Base-by-base conservation (phyloP, 1,140 invertebrate genomes). In the Orius laevigatus region DNA sequence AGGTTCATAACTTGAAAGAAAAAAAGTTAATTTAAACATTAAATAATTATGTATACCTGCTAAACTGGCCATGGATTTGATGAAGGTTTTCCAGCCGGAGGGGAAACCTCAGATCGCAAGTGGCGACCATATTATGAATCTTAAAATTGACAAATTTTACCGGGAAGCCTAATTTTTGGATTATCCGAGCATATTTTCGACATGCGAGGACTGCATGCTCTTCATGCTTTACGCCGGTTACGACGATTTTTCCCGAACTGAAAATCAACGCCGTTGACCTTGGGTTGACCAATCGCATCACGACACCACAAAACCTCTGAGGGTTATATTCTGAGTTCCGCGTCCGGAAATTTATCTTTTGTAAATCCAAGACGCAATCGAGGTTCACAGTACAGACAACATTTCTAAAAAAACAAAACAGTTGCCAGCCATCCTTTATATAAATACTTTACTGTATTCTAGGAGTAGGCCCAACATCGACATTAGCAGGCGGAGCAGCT, bases 51-150 rank as follows among this genome's bases (percentile, higher is more conserved):
- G 11, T 53, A 56, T 59, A 76, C 57, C 89, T 94, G 64, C 89
- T 94, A 70, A 99, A 99, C 69, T 97, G 92, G 58, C 84, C 83
- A 67, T 99, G 96, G 10, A 89, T 95, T 14, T 98, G 70, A 41
- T 96, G 91, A 41, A 99, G 71, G 46, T 92, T 93, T 74, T 99
- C 96, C 40, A 99, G 69, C 60, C 93, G 78, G 56, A 99, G 98
- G 4, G 94, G 93, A 70, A 99, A 99, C 65, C 95, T 96, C 0
- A 99, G 93, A 71, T 99, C 95, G 71, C 93, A 98, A 60, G 90
- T 97, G 9, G 93, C 96, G 36, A 99, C 96, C 92, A 99, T 99
- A 63, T 99, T 99, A 70, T 99, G 95, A 56, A 99, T 95, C 75
- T 98, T 99, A 63, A 99, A 99, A 62, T 99, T 93, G 43, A 95